Evolutionary conservation across 1,140 invertebrate genomes (phyloP), one percentile per base, ranked within the genome.

Genomic region (Yoshiicerus persimilis): DNA sequence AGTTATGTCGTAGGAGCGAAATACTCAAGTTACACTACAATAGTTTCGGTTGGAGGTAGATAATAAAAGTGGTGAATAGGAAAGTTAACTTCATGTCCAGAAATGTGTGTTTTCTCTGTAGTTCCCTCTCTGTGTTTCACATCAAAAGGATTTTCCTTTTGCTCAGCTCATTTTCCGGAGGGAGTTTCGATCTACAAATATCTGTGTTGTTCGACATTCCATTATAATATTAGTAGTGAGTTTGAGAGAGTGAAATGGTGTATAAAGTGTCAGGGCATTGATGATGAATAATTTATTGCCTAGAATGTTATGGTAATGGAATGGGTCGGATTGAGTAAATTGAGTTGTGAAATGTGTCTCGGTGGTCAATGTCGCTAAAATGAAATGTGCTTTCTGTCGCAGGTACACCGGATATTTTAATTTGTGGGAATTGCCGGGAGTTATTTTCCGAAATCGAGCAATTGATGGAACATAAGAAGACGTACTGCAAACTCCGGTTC

Each of bases 401-500:
- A 96, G 96, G 95, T 93, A 96, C 96, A 93, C 95, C 96, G 90
- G 96, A 97, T 92, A 96, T 97, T 92, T 93, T 97, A 92, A 97
- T 97, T 91, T 97, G 96, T 92, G 96, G 96, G 89, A 97, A 96
- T 92, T 97, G 96, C 92, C 94, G 96, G 91, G 96, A 96, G 93
- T 95, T 96, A 93, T 97, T 97, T 92, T 95, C 95, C 83, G 96
- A 96, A 90, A 93, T 97, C 39, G 95, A 96, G 91, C 96, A 96
- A 91, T 94, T 97, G 91, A 94, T 97, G 90, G 96, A 97, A 91
- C 96, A 97, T 93, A 97, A 97, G 93, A 96, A 96, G 92, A 95
- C 95, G 90, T 96, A 96, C 92, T 97, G 96, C 93, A 96, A 96
- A 93, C 94, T 97, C 90, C 94, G 96, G 91, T 96, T 96, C 93